Evolutionary conservation across 2,113 vertebrate species (phyloP).

Genomic region (Apeltes quadracus): DNA sequence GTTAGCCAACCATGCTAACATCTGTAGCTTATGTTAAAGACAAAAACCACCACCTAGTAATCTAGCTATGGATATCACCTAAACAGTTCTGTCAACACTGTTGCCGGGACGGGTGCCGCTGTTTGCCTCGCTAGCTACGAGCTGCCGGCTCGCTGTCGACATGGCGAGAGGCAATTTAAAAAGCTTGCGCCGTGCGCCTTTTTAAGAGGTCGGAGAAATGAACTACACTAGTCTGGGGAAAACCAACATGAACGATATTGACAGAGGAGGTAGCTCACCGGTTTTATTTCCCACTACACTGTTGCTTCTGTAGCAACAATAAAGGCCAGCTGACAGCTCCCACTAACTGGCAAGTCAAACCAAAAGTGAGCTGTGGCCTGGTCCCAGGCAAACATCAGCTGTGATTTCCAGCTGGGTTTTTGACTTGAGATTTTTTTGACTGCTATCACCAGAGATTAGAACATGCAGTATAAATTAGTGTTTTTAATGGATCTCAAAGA

Average conservation of each 20-base stretch:
- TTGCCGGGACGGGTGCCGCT: not conserved
- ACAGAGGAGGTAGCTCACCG: slow-evolving; percentile 12
- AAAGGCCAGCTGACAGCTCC: slow-evolving; percentile 41
- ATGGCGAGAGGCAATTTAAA: not conserved
- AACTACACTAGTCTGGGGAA: not conserved
- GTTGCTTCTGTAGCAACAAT: slow-evolving; percentile 15
- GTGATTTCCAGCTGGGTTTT: slow-evolving; percentile 19
- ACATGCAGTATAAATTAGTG: not conserved
- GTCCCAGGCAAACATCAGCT: slow-evolving; percentile 34
- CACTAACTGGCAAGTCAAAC: slow-evolving; percentile 34
- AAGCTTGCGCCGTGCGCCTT: not conserved
- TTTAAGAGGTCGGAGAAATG: not conserved
- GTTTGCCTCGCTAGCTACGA: not conserved
- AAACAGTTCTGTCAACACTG: not conserved
- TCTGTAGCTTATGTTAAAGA: not conserved
- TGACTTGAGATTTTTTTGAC: slow-evolving; percentile 1
- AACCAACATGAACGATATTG: slow-evolving; percentile 2
- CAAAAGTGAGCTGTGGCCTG: slow-evolving; percentile 33
- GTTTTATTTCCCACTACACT: slow-evolving; percentile 23
- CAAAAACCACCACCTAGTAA: not conserved
- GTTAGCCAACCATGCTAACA: not conserved
- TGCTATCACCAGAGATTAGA: not conserved
- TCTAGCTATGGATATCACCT: no score
- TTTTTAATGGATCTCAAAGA: not conserved
- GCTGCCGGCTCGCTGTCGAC: no score